Conservation (phyloP, 2,113 vertebrate species). For the Apus apus region DNA sequence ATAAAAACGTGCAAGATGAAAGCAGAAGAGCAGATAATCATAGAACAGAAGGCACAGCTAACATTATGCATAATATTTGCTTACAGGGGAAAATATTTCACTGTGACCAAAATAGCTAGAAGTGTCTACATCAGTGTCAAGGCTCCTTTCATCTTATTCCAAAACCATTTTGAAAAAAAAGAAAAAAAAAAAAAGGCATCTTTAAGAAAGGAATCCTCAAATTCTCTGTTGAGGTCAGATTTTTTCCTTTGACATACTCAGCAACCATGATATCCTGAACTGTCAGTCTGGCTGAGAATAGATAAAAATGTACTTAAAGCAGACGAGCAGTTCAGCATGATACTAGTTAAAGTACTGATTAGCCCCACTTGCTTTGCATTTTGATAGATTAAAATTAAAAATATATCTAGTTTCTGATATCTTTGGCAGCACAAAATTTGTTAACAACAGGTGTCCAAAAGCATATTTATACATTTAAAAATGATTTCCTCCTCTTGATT, state of each 20-base stretch:
- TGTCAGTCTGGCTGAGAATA: background rate
- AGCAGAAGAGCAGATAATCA: background rate
- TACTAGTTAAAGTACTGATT: background rate
- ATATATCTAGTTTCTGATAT: background rate
- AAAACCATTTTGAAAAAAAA: background rate
- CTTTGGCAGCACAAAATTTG: background rate
- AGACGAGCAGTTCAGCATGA: background rate
- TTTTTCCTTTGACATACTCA: background rate
- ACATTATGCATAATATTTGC: background rate
- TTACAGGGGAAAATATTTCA: background rate
- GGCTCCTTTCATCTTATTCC: background rate
- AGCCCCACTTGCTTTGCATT: background rate
- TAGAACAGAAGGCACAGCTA: background rate
- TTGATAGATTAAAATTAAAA: background rate
- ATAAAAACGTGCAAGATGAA: background rate
- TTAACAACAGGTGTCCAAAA: background rate
- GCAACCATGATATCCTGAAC: background rate
- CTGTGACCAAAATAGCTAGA: background rate
- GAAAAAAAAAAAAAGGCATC: accelerated
- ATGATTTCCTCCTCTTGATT: background rate
- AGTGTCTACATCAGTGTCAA: background rate
- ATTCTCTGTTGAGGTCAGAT: background rate
- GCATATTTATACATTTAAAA: background rate
- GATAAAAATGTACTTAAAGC: background rate
- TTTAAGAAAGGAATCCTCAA: background rate